Base-by-base conservation (phyloP, 2,797 vertebrate genomes). In the Micrastur ruficollis region DNA sequence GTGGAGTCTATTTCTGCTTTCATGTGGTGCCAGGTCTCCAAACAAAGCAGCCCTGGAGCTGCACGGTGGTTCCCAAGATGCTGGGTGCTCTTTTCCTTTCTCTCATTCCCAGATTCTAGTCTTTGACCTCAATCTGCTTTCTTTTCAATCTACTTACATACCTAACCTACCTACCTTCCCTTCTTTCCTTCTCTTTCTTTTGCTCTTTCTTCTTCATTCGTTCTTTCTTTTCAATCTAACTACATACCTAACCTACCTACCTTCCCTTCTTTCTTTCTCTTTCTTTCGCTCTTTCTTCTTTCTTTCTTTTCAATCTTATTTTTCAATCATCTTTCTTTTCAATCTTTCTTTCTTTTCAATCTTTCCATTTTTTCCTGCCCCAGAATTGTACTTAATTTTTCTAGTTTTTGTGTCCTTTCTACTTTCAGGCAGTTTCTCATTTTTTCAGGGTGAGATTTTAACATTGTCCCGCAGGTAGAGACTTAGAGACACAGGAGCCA, bases 151-250 rank as follows among this genome's bases (percentile, higher is more conserved):
- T 50, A 14, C 44, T 16, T 25, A 15, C 16, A 34, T 42, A 18
- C 46, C 2, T 19, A 19, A 11, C 12, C 6, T 27, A 15, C 25
- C 3, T 26, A 7, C 4, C 2, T 15, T 5, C 3, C 4, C 13
- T 16, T 38, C 2, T 26, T 6, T 14, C 4, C 4, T 23, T 17
- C 2, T 36, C 10, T 13, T 6, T 21, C 1, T 21, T 8, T 23
- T 8, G 3, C 7, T 36, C 14, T 18, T 12, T 15, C 7, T 7
- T 12, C 32, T 50, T 14, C 32, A 12, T 46, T 19, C 18, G 8
- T 21, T 26, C 21, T 19, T 12, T 21, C 53, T 17, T 55, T 46
- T 36, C 36, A 36, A 36, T 36, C 36, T 36, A 36, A 8, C 36
- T 36, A 36, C 36, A 36, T 36, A 36, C 36, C 36, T 36, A 9